Percentiles rank a stretch among this genome's conserved stretches.
phyloP scores from a whole-genome alignment of 2,113 vertebrate genomes.

The Lontra canadensis region DNA sequence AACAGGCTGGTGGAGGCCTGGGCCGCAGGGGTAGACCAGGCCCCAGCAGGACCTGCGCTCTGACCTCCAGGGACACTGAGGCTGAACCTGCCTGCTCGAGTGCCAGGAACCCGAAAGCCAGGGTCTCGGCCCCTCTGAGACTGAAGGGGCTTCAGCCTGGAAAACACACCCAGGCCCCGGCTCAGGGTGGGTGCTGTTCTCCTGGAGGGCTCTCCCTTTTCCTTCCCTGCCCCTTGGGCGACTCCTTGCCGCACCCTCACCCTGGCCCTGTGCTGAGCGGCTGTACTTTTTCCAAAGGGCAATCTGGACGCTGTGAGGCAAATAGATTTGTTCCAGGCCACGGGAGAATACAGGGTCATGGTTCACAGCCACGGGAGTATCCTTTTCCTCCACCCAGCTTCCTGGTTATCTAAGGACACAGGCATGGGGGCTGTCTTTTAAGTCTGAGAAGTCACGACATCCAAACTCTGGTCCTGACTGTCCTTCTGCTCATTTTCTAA shows the following conservation, averaged over 20 bases:
- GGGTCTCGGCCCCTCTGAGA: neutral
- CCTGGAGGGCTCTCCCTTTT: fast-evolving
- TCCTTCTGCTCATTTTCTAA: neutral
- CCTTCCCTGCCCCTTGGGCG: neutral
- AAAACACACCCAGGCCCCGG: neutral
- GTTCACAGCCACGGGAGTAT: neutral
- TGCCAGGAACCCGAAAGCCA: neutral
- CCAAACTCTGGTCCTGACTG: neutral
- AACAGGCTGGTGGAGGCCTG: neutral
- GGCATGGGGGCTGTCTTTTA: neutral
- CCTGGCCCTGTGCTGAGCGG: too few relatives aligned
- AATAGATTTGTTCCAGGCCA: too few relatives aligned
- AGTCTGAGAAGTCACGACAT: neutral
- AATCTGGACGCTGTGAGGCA: neutral
- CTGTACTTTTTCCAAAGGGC: neutral
- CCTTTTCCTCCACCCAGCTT: neutral
- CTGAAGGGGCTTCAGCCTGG: fast-evolving
- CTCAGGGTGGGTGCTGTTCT: too few relatives aligned
- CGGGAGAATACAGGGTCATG: neutral
- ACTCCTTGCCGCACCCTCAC: too few relatives aligned
- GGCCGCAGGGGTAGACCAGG: neutral
- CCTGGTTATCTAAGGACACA: neutral
- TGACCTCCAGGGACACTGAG: neutral
- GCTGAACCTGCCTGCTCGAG: fast-evolving
- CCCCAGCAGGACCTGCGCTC: neutral